Evolutionary conservation across 2,888 invertebrate species (phyloP), one percentile per base, ranked within the genome.

Genomic region (Diaphora mendica): DNA sequence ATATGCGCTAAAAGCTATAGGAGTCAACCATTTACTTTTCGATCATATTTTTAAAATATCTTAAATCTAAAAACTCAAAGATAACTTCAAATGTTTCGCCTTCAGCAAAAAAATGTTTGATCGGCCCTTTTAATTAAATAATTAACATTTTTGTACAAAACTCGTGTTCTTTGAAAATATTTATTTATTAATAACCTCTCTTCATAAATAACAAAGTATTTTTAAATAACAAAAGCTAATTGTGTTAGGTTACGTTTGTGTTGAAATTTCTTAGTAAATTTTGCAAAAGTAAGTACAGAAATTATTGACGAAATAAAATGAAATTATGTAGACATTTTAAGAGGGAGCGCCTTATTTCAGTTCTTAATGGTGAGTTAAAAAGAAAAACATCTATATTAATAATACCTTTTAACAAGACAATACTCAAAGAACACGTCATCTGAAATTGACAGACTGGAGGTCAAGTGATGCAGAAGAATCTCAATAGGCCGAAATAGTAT

Each of bases 91-190:
- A 76, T 78, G 75, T 76, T 78, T 73, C 68, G 55, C 79, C 64
- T 70, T 72, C 64, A 78, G 62, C 66, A 23, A 74, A 79, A 76
- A 70, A 77, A 76, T 77, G 59, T 71, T 64, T 68, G 66, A 72
- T 62, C 75, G 72, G 30, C 67, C 44, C 23, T 17, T 70, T 79
- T 82, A 85, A 82, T 83, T 72, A 79, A 85, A 81, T 83, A 83
- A 85, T 85, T 83, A 85, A 85, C 74, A 83, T 83, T 85, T 84
- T 80, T 76, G 69, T 81, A 76, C 66, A 73, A 72, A 75, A 80
- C 42, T 73, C 68, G 65, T 78, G 70, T 76, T 82, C 80, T 74
- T 39, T 23, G 20, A 64, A 74, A 82, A 78, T 79, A 77, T 80
- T 77, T 55, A 68, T 75, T 77, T 67, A 82, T 78, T 84, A 75